Evolutionary conservation across 2,113 vertebrate species (phyloP).

Genomic region (Heterochromis multidens): DNA sequence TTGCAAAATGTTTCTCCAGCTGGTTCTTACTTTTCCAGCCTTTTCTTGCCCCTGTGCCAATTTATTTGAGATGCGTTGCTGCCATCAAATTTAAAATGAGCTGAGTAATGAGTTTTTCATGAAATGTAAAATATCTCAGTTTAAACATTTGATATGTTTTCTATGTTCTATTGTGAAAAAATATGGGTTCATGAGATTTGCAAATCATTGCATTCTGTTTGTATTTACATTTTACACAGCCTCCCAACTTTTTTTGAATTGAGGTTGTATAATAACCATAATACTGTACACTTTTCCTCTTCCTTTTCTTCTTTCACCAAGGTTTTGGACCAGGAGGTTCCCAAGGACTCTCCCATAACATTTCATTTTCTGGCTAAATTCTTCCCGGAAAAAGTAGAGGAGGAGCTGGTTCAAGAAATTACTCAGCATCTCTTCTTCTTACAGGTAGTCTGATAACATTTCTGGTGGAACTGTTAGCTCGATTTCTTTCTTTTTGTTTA

Average conservation of each 20-base stretch:
- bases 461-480: not conserved
- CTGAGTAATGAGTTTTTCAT: not conserved
- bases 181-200: not conserved
- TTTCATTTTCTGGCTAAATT: constrained; percentile 92
- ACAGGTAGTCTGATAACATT: constrained; percentile 74
- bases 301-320: constrained; percentile 27
- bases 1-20: no score
- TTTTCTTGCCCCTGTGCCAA: no score
- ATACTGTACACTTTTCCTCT: not conserved
- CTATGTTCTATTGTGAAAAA: not conserved
- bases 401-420: constrained; percentile 92
- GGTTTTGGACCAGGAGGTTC: constrained; percentile 93
- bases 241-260: not conserved
- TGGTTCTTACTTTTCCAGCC: no score
- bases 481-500: not conserved
- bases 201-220: not conserved
- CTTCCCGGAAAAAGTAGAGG: constrained; percentile 93
- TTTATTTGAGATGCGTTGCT: no score
- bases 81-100: not conserved
- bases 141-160: not conserved
- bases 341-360: constrained; percentile 89
- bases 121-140: not conserved
- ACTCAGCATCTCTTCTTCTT: constrained; percentile 95
- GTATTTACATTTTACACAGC: not conserved
- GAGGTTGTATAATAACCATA: not conserved